Conservation (phyloP, 2,888 invertebrate genomes). For the Netelia fuscicornis region DNA sequence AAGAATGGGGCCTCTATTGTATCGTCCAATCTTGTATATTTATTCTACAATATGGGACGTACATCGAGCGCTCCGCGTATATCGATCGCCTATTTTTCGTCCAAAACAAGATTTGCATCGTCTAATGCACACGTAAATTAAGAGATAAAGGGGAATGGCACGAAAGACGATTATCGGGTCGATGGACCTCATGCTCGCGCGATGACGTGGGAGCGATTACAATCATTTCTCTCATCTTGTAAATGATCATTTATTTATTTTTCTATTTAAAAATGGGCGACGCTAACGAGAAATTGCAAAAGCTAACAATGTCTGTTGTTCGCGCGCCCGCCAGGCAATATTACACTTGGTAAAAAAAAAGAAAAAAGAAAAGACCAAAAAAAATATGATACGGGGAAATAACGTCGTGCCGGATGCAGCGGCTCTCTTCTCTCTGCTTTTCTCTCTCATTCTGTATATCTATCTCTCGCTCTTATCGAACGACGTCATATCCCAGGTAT, state of each 20-base stretch:
- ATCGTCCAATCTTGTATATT: conserved; percentile 58
- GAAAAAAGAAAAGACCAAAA: not conserved
- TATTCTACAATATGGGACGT: conserved; percentile 44
- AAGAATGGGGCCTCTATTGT: conserved; percentile 59
- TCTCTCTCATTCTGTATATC: conserved; percentile 28
- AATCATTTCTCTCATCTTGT: conserved; percentile 80
- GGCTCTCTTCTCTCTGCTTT: conserved; percentile 37
- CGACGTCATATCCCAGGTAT: conserved; percentile 62
- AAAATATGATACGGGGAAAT: conserved; percentile 50
- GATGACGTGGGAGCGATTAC: conserved; percentile 14
- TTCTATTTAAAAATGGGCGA: conserved; percentile 76
- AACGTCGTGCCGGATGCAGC: conserved; percentile 59
- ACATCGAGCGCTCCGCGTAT: conserved; percentile 46
- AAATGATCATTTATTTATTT: conserved; percentile 83
- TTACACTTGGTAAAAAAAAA: conserved; percentile 50
- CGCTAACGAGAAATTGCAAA: conserved; percentile 32
- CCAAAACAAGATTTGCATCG: conserved; percentile 56
- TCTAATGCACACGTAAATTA: conserved; percentile 56
- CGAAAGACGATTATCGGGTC: conserved; percentile 46
- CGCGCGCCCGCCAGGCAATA: conserved; percentile 52
- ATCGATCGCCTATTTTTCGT: conserved; percentile 62
- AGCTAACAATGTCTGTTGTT: conserved; percentile 46
- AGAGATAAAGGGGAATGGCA: conserved; percentile 39
- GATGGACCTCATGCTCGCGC: conserved; percentile 26
- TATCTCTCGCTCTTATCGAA: conserved; percentile 51